Percentiles rank a stretch among this genome's conserved stretches.
phyloP scores from a whole-genome alignment of 2,797 vertebrate species.

The Rhinichthys osculus region DNA sequence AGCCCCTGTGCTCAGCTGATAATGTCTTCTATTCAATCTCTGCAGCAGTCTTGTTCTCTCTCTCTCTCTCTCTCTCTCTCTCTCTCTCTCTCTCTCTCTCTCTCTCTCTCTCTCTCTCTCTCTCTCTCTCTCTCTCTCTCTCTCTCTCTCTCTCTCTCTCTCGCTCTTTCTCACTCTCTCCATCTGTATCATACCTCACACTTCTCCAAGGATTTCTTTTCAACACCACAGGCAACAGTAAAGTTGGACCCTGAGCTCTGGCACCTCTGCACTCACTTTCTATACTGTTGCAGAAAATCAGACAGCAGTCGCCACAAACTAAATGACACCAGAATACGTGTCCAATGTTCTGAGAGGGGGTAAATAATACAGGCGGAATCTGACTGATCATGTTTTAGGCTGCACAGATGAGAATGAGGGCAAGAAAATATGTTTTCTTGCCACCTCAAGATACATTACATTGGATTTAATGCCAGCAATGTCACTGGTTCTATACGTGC shows the following conservation, averaged over 20 bases:
- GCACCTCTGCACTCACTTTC: slow-evolving; percentile 18
- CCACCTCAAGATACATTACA: not conserved
- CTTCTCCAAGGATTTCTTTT: slow-evolving; percentile 44
- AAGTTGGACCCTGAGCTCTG: slow-evolving; percentile 18
- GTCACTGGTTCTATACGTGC: not conserved
- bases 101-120: slow-evolving; percentile 24
- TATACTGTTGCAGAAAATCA: slow-evolving; percentile 33
- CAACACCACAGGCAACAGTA: slow-evolving; percentile 8
- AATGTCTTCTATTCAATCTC: slow-evolving; percentile 55
- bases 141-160: no score
- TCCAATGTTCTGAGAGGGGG: slow-evolving; percentile 14
- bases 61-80: slow-evolving; percentile 22
- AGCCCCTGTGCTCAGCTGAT: slow-evolving; percentile 53
- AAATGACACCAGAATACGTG: slow-evolving; percentile 17
- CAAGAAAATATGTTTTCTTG: not conserved
- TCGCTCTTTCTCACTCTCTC: slow-evolving; percentile 17
- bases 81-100: slow-evolving; percentile 11
- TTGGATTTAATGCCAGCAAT: not conserved
- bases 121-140: not conserved
- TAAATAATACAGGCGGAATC: not conserved
- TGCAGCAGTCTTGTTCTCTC: slow-evolving; percentile 10
- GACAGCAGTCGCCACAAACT: not conserved
- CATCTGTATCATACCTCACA: slow-evolving; percentile 27
- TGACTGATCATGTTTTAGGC: not conserved
- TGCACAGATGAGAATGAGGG: not conserved